Conservation (phyloP, 2,797 vertebrate species). For the Pseudochirops cupreus region DNA sequence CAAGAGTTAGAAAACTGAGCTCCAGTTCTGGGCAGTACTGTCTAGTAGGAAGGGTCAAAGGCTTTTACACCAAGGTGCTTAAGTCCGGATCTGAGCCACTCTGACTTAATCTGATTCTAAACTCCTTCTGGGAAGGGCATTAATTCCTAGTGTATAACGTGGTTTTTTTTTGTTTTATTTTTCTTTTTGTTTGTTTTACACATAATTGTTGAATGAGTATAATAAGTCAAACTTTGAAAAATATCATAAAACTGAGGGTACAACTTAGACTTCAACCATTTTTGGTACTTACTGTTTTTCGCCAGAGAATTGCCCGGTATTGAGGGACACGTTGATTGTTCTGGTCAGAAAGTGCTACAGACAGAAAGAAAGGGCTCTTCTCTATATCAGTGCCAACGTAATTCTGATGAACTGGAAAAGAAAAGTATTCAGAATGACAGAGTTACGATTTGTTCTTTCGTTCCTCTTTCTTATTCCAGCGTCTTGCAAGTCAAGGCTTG, state of each 20-base stretch:
- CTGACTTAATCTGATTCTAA: background rate
- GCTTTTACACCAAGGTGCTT: background rate
- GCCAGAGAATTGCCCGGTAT: slow-evolving; percentile 98
- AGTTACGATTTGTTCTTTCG: background rate
- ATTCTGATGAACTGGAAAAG: slow-evolving; percentile 95
- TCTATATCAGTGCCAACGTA: slow-evolving; percentile 96
- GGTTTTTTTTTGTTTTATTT: background rate
- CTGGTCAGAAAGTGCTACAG: slow-evolving; percentile 98
- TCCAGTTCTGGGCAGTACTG: background rate
- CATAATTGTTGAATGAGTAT: background rate
- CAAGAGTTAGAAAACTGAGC: background rate
- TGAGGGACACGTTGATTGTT: slow-evolving; percentile 98
- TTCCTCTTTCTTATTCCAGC: background rate
- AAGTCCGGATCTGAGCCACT: background rate
- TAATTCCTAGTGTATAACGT: background rate
- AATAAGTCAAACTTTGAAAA: background rate
- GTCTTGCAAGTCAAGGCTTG: background rate
- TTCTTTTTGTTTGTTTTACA: background rate
- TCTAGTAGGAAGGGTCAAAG: background rate
- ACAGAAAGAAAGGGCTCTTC: slow-evolving; percentile 98
- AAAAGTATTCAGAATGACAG: slow-evolving; percentile 54
- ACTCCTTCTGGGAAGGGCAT: background rate
- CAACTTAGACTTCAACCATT: background rate
- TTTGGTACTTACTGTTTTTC: slow-evolving; percentile 93
- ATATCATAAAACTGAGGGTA: background rate